Base-by-base conservation (phyloP, 2,113 vertebrate species). In the Atlantisia rogersi region DNA sequence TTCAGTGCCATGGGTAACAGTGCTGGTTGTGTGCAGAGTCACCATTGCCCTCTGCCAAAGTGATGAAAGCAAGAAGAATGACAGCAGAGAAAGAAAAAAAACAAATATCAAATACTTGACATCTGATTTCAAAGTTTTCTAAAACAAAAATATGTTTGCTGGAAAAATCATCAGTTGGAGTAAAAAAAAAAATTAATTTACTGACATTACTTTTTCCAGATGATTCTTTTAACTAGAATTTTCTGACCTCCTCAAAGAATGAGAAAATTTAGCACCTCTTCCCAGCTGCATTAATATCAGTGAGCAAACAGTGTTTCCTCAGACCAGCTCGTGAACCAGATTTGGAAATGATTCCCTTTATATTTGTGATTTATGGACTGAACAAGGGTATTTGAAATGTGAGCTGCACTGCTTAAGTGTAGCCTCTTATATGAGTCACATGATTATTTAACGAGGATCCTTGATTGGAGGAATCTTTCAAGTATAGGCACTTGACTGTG, bases 401-500 rank as follows among this genome's bases (percentile, higher is more conserved):
- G 82, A 93, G 60, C 83, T 74, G 52, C 78, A 7, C 76, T 67
- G 46, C 79, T 86, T 93, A 90, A 90, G 86, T 95, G 92, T 58
- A 94, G 86, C 82, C 64, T 83, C 79, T 84, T 90, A 12, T 25
- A 42, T 56, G 71, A 96, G 88, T 86, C 85, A 88, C 69, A 56
- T 90, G 93, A 28, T 83, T 81, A 32, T 78, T 95, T 94, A 85
- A 92, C 0, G 7, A 95, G 86, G 52, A 69, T 78, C 22, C 60
- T 88, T 86, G 94, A 88, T 78, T 88, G 90, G 85, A 83, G 39
- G 59, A 90, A 84, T 94, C 87, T 88, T 88, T 86, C 21, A 48
- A 48, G 48, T 39, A 78, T 14, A 52, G 42, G 40, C 31, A n/a
- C 44, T 62, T 69, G 68, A 88, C 78, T 58, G 79, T 86, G 80